A percentile compares a stretch with the other conserved stretches of the same genome.
Conservation (phyloP, 1,140 invertebrate species). For the Carcinoscorpius rotundicauda region DNA sequence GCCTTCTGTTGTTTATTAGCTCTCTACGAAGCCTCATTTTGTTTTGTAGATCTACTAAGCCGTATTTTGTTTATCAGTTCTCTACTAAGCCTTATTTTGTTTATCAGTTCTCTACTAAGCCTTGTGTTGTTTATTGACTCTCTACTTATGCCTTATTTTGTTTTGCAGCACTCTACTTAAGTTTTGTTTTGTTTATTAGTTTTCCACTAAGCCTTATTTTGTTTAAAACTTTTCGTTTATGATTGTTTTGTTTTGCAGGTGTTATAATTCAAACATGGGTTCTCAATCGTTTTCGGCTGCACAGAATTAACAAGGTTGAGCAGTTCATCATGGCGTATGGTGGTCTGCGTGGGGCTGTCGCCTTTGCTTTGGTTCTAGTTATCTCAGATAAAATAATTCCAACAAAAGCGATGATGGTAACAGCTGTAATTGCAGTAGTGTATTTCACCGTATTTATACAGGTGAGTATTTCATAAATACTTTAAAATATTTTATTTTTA, state of each 20-base stretch:
- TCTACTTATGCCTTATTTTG: too few relatives aligned
- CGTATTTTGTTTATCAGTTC: too few relatives aligned
- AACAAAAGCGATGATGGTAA: conserved; percentile 84
- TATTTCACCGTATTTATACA: conserved; percentile 95
- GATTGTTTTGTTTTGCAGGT: conserved; percentile 44
- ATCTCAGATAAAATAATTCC: conserved; percentile 57
- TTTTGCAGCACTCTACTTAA: too few relatives aligned
- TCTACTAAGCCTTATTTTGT: too few relatives aligned
- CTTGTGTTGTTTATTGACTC: too few relatives aligned
- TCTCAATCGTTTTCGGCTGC: conserved; percentile 80
- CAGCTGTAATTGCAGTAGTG: conserved; percentile 93
- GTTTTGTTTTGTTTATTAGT: too few relatives aligned
- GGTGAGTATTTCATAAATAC: conserved; percentile 30
- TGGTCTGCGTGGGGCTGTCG: conserved; percentile 92
- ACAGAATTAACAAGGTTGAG: conserved; percentile 84
- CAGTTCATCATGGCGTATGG: conserved; percentile 99
- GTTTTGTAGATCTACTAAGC: too few relatives aligned
- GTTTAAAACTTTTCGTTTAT: neutral
- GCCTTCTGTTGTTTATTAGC: too few relatives aligned
- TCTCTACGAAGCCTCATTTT: too few relatives aligned
- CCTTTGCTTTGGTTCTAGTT: conserved; percentile 88
- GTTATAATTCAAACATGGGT: conserved; percentile 77
- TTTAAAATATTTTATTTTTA: conserved; percentile 1
- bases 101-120: too few relatives aligned
- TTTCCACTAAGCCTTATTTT: too few relatives aligned